These are phyloP conservation scores for Caenorhabditis sp. DNA, from an alignment of 2,888 invertebrate species.

Conservation along the genomic window DNA sequence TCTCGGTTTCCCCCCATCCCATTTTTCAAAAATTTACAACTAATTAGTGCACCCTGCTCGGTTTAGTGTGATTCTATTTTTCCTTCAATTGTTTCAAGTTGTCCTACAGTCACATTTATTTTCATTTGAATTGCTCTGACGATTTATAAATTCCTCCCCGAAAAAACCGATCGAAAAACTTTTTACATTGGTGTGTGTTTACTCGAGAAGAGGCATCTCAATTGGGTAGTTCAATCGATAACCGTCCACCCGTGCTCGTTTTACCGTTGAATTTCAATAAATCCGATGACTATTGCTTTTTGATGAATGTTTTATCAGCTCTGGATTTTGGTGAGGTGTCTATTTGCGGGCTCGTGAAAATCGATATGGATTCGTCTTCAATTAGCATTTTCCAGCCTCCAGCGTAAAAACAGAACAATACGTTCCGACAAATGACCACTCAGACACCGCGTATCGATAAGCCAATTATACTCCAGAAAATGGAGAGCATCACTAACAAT, in stretches of 20 bases:
- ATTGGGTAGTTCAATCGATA: constrained; percentile 52
- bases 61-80: constrained; percentile 54
- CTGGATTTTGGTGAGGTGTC: too few species aligned
- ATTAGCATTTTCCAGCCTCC: too few species aligned
- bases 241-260: constrained; percentile 39
- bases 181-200: constrained; percentile 27
- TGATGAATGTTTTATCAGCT: neutral
- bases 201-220: constrained; percentile 27
- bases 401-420: too few species aligned
- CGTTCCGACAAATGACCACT: too few species aligned
- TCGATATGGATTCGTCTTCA: too few species aligned
- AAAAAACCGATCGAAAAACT: constrained; percentile 25
- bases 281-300: neutral
- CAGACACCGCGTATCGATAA: too few species aligned
- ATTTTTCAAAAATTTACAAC: constrained; percentile 15
- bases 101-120: constrained; percentile 15
- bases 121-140: constrained; percentile 1
- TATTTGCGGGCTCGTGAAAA: too few species aligned
- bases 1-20: constrained; percentile 16
- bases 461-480: neutral
- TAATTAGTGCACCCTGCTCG: constrained; percentile 50
- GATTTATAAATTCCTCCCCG: constrained; percentile 21
- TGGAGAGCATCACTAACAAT: constrained; percentile 3
- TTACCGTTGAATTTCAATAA: constrained; percentile 53
- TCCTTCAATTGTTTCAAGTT: constrained; percentile 49